These are phyloP conservation scores for Drosophila algonquin DNA, from an alignment of 2,888 invertebrate genomes.

Conservation along the genomic window DNA sequence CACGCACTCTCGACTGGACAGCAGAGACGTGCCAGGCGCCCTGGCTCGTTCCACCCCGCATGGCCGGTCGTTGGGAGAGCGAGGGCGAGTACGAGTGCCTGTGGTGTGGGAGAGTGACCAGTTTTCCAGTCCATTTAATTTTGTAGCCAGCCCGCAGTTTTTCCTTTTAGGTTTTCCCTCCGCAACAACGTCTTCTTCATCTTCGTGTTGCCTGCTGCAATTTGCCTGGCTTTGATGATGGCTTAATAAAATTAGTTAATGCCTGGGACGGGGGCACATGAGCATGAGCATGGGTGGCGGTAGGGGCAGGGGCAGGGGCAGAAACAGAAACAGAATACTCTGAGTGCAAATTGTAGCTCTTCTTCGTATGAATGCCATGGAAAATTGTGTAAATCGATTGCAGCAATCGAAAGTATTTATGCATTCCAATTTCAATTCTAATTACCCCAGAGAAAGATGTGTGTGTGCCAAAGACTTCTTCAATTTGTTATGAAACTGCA, in stretches of 20 bases:
- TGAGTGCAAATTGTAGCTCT: slow-evolving; percentile 20
- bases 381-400: slow-evolving; percentile 42
- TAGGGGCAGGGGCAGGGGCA: background rate
- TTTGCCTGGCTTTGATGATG: slow-evolving; percentile 48
- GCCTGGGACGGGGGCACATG: slow-evolving; percentile 5
- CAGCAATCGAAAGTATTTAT: slow-evolving; percentile 34
- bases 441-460: slow-evolving; percentile 15
- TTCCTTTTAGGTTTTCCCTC: slow-evolving; percentile 7
- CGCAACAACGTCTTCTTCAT: background rate
- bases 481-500: slow-evolving; percentile 13
- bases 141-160: slow-evolving; percentile 66
- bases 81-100: background rate
- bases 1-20: slow-evolving; percentile 62
- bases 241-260: slow-evolving; percentile 59
- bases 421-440: slow-evolving; percentile 31
- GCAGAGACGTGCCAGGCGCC: slow-evolving; percentile 4
- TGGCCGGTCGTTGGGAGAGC: background rate
- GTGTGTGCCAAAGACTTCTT: background rate
- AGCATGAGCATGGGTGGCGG: background rate
- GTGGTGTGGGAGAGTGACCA: slow-evolving; percentile 59
- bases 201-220: slow-evolving; percentile 20
- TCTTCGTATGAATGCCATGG: background rate
- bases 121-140: slow-evolving; percentile 82
- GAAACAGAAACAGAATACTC: background rate
- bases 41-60: slow-evolving; percentile 19